phyloP scores from a whole-genome alignment of 92 coral and sea anemone species.

The Phymanthus crucifer region DNA sequence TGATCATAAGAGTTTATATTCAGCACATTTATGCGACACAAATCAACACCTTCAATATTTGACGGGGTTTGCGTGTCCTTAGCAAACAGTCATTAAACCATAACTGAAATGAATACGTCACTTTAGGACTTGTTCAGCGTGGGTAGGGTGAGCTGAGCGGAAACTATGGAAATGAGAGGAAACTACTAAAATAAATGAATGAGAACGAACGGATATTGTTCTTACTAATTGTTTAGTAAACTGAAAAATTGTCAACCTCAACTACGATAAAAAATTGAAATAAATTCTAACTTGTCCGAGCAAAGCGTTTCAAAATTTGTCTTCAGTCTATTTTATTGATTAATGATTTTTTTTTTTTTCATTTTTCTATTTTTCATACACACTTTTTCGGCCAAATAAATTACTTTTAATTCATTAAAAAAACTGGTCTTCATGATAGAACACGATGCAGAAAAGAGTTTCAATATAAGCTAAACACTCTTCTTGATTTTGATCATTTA shows the following conservation, averaged over 20 bases:
- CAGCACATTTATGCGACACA: neutral
- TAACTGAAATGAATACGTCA: neutral
- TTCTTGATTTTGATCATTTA: no score
- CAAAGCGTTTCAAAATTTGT: no score
- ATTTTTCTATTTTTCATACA: no score
- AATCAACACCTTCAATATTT: neutral
- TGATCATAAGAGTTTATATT: neutral
- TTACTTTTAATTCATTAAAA: no score
- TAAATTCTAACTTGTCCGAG: no score
- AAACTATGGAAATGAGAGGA: neutral
- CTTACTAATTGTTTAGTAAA: neutral
- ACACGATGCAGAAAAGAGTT: no score
- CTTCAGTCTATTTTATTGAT: no score
- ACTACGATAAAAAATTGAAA: neutral
- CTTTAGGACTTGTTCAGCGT: neutral
- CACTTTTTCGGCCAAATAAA: no score
- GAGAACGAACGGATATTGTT: neutral
- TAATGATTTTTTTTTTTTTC: no score
- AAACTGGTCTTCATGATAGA: no score
- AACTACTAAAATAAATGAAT: neutral
- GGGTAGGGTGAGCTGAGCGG: neutral
- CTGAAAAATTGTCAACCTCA: neutral
- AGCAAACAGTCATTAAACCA: neutral
- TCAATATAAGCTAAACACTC: no score
- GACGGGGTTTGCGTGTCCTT: neutral